Conservation (phyloP, 2,888 invertebrate genomes). For the Orthosia cruda region DNA sequence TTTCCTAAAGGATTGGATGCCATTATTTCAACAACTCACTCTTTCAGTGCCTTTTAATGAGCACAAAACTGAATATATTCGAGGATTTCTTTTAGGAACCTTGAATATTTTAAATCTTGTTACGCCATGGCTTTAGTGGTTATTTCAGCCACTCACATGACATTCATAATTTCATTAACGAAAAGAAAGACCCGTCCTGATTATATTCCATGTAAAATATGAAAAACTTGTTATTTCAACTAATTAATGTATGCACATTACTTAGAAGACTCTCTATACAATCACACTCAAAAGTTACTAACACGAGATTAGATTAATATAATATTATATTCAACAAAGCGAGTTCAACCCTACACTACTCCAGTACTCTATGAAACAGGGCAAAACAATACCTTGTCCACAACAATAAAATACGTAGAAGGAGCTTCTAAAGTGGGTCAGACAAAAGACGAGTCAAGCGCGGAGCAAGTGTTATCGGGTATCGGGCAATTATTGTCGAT, state of each 20-base stretch:
- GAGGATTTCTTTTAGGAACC: neutral
- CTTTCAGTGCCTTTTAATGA: conserved; percentile 37
- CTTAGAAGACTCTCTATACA: neutral
- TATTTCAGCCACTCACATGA: no score
- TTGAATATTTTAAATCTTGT: no score
- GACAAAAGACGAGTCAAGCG: conserved; percentile 42
- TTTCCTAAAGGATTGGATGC: conserved; percentile 56
- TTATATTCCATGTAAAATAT: no score
- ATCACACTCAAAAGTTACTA: neutral
- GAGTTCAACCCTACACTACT: conserved; percentile 8
- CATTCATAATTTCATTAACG: no score
- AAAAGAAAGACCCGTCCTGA: no score
- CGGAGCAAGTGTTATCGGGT: conserved; percentile 23
- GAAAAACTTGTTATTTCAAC: neutral
- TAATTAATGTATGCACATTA: neutral
- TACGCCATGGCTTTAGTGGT: no score
- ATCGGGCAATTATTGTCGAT: conserved; percentile 44
- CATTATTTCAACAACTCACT: conserved; percentile 40
- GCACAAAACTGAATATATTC: neutral
- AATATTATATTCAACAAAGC: conserved; percentile 3
- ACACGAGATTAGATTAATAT: neutral
- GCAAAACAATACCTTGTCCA: conserved; percentile 19
- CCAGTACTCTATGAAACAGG: conserved; percentile 16
- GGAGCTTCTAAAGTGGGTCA: conserved; percentile 21
- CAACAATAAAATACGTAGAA: conserved; percentile 27